A percentile compares a stretch with the other conserved stretches of the same genome.
phyloP scores from a whole-genome alignment of 1,140 invertebrate species.

The Drosophila subpulchrella region DNA sequence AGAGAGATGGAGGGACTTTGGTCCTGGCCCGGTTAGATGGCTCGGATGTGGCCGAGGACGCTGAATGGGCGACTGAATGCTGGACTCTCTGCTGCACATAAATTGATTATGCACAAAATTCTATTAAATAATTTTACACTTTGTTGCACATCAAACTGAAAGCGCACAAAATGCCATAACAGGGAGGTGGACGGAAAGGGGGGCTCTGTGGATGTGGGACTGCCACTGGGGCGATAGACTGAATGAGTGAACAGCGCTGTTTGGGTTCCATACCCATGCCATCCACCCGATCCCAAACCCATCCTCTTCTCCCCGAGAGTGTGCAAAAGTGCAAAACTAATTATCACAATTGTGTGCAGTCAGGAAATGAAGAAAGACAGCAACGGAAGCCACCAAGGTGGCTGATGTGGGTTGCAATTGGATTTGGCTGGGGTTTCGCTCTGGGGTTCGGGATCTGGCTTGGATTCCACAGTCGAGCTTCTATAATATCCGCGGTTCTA shows the following conservation, averaged over 20 bases:
- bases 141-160: constrained; percentile 82
- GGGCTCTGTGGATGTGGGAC: background rate
- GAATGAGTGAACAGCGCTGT: constrained; percentile 42
- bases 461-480: constrained; percentile 9
- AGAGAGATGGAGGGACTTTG: background rate
- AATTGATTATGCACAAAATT: constrained; percentile 84
- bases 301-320: constrained; percentile 11
- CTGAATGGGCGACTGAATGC: constrained; percentile 31
- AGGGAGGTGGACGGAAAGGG: no score
- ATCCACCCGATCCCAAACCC: constrained; percentile 2
- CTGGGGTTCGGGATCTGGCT: constrained; percentile 6
- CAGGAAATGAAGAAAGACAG: constrained; percentile 82
- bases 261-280: constrained; percentile 15
- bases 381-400: constrained; percentile 80
- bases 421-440: constrained; percentile 24
- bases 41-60: constrained; percentile 12
- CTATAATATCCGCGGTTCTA: background rate
- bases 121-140: constrained; percentile 83
- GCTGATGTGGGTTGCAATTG: constrained; percentile 36
- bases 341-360: constrained; percentile 81
- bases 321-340: constrained; percentile 81
- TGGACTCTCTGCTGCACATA: constrained; percentile 72
- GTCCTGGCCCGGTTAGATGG: constrained; percentile 27
- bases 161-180: constrained; percentile 71
- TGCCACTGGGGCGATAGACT: constrained; percentile 26